Evolutionary conservation across 2,797 vertebrate genomes (phyloP), one percentile per base, ranked within the genome.

Genomic region (Gambusia yucatana): DNA sequence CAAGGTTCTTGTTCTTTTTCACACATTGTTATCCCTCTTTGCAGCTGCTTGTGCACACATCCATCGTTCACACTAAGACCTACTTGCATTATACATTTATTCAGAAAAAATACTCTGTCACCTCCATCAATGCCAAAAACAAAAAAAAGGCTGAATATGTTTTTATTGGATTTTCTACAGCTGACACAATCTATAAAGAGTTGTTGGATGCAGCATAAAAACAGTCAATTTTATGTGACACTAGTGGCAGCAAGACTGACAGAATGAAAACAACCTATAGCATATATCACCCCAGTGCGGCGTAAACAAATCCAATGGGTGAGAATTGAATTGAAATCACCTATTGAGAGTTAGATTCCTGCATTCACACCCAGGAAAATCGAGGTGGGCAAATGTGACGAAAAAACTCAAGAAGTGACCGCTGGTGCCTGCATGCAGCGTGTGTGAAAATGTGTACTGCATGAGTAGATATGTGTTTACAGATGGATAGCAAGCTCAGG

Each of bases 311-410:
- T 96, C 95, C 96, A 96, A 94, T 93, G 96, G 97, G 98, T 98
- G 98, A 96, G 97, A 99, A 99, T 99, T 98, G 97, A 98, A 98
- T 96, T 97, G 96, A 98, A 98, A 98, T 97, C 97, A 98, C 97
- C 97, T 97, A 95, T 93, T 96, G 93, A 92, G 94, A 96, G 94
- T 77, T 59, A 77, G 95, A 97, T 96, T 97, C 96, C 96, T 96
- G 95, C 93, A 94, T 97, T 98, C 95, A 79, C 97, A 97, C 97
- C 94, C 94, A 90, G 76, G 94, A 94, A 93, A 92, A 87, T 84
- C 76, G 79, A 86, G 80, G 77, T 30, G 87, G 72, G 70, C 72
- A 79, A 85, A 88, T 85, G 86, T 87, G 92, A 84, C 9, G 75
- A 89, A 74, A 69, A 79, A 86, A 82, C 80, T 69, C 30, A 16